Base-by-base conservation (phyloP, 2,888 invertebrate species). In the Volucella inflata region DNA sequence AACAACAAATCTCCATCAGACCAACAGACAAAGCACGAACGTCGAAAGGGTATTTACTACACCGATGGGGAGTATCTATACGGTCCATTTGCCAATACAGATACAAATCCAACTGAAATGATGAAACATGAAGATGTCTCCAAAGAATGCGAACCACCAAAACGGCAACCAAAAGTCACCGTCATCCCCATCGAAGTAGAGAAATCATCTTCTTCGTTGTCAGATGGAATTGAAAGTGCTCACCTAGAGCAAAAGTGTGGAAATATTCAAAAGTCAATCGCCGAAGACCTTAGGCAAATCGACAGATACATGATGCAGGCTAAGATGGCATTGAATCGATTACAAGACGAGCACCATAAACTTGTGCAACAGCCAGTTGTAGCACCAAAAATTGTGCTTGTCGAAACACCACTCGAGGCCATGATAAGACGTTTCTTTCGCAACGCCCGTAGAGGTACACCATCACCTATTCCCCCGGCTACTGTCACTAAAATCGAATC, bases 221-320 rank as follows among this genome's bases (percentile, higher is more conserved):
- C 77, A 17, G 65, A 75, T 75, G 79, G 53, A 40, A 85, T 88
- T 74, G 90, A 91, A 87, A 90, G 90, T 53, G 88, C 89, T 2
- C 88, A 89, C 72, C 88, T 90, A 62, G 90, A 90, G 87, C 89
- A 89, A 21, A 91, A 91, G 88, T 91, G 91, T 78, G 91, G 90
- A 14, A 89, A 90, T 65, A 90, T 91, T 46, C 91, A 91, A 83
- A 90, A 92, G 87, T 92, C 92, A 62, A 92, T 92, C 81, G 89
- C 90, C 14, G 90, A 90, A 85, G 91, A 92, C 88, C 89, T 92
- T 70, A 89, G 89, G 80, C 91, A 91, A 87, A 92, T 92, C 48
- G 91, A 91, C 84, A 88, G 89, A 9, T 92, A 92, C 65, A 92
- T 92, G 91, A 90, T 89, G 87, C 91, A 90, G 77, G 91, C 91